Base-by-base conservation (phyloP, 2,113 vertebrate genomes). In the Nasalis larvatus region DNA sequence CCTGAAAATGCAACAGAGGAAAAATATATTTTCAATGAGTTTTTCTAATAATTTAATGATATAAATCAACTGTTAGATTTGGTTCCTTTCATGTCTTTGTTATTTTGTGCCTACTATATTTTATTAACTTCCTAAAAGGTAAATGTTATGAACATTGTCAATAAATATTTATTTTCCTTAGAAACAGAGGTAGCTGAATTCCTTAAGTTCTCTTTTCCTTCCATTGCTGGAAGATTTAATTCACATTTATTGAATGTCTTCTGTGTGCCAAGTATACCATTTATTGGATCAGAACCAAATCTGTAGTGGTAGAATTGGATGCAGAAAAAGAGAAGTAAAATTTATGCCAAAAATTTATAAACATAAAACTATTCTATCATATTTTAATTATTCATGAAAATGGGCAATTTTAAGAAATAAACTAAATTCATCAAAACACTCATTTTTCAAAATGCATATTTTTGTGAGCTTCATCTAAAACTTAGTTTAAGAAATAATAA, bases 361-460 rank as follows among this genome's bases (percentile, higher is more conserved):
- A n/a, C 13, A 8, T 52, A 88, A 94, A 92, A 86, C 76, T 0
- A 6, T 32, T 49, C 35, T 40, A 49, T 78, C 78, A 27, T 45
- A 69, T 69, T 77, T 95, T 78, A 86, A 89, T 86, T 47, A 73
- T 60, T 63, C 69, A 89, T 42, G 13, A 83, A 91, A 89, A 93
- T 8, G 11, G 60, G 3, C 7, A 84, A 32, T 32, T 84, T 77
- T 68, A 77, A 49, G 18, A 89, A 95, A 97, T 30, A 86, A 96
- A 27, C n/a, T 47, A 60, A 73, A 52, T 80, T 58, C 16, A 78
- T 83, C 45, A 90, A 92, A 78, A 81, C 30, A 40, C 8, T 23
- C 42, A 80, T 92, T n/a, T 86, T 90, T 52, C 49, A 68, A 83
- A 92, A 71, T 20, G 27, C 86, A 78, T 76, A 54, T 47, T 94